Evolutionary conservation across 2,113 vertebrate species (phyloP), one percentile per base, ranked within the genome.

Genomic region (Prionailurus bengalensis): DNA sequence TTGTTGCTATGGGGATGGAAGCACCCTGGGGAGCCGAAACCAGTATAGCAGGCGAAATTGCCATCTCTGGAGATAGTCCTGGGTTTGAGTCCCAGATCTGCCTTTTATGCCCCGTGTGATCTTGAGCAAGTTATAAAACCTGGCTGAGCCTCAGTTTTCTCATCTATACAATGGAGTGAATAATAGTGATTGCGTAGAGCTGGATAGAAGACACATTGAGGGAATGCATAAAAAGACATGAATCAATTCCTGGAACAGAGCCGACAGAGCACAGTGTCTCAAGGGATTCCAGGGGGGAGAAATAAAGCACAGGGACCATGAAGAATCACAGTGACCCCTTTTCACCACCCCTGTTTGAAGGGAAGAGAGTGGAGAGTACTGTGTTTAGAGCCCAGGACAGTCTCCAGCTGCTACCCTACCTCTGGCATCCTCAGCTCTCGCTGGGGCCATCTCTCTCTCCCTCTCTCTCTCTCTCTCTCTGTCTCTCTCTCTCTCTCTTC

Each of bases 1-100:
- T 23, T 48, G 89, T 98, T 98, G 92, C 97, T 84, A 95, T 96
- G 94, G 94, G 95, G 68, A 96, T 66, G 25, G 66, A 33, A 95
- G 58, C 79, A 76, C 92, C 96, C 89, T 39, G 76, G 74, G 89
- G 94, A 97, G 85, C 87, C 45, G 31, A 65, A 88, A 68, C 79
- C 79, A 14, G 33, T 25, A 85, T 16, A 80, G 81, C 81, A 82
- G 87, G 83, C 92, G 58, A 87, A 82, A 93, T 53, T 66, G 90
- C 48, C 73, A 68, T 65, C 92, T 96, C 71, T 93, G 66, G 53
- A 95, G 93, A 95, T 21, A 68, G 81, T 70, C 63, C 65, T 68
- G 39, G 36, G 93, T 95, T 96, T 48, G 1, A 94, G 29, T 93
- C 92, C 68, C 81, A 89, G 55, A 55, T n/a, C 51, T 94, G 84